Percentiles rank a stretch among this genome's conserved stretches.
Evolutionary conservation across 1,140 invertebrate genomes (phyloP).

Genomic region (Drosophila obscura): DNA sequence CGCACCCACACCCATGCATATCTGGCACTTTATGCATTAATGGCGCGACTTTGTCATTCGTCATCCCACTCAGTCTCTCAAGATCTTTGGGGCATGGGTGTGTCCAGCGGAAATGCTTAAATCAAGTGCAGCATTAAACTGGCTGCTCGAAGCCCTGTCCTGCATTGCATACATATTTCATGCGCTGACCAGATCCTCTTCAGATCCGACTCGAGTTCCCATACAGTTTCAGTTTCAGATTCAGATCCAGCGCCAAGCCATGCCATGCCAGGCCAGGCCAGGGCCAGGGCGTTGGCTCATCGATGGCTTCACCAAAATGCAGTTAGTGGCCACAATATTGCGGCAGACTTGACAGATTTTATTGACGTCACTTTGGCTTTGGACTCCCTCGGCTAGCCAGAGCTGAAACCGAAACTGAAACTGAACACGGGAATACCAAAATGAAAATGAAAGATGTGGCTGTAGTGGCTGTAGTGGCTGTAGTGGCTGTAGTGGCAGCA

Average conservation of each 20-base stretch:
- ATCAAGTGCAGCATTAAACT: no score
- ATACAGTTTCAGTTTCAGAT: no score
- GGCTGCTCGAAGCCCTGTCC: no score
- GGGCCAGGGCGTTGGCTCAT: background rate
- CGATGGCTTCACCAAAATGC: slow-evolving; percentile 74
- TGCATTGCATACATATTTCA: no score
- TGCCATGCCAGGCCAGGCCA: background rate
- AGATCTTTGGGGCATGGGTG: no score
- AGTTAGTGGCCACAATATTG: slow-evolving; percentile 76
- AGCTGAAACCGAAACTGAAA: slow-evolving; percentile 14
- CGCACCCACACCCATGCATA: slow-evolving; percentile 42
- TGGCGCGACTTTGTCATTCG: background rate
- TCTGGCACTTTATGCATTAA: slow-evolving; percentile 72
- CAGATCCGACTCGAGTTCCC: no score
- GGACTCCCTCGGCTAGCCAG: slow-evolving; percentile 16
- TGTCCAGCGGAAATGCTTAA: no score
- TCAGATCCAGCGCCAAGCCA: background rate
- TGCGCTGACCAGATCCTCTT: no score
- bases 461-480: slow-evolving; percentile 1
- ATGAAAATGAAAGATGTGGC: slow-evolving; percentile 72
- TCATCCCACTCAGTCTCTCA: background rate
- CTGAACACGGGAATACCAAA: slow-evolving; percentile 39
- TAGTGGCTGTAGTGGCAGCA: slow-evolving; percentile 27
- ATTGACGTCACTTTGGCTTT: slow-evolving; percentile 49
- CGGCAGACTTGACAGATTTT: slow-evolving; percentile 37